A percentile compares a stretch with the other conserved stretches of the same genome.
Evolutionary conservation across 2,888 invertebrate species (phyloP).

Genomic region (Callosobruchus maculatus): DNA sequence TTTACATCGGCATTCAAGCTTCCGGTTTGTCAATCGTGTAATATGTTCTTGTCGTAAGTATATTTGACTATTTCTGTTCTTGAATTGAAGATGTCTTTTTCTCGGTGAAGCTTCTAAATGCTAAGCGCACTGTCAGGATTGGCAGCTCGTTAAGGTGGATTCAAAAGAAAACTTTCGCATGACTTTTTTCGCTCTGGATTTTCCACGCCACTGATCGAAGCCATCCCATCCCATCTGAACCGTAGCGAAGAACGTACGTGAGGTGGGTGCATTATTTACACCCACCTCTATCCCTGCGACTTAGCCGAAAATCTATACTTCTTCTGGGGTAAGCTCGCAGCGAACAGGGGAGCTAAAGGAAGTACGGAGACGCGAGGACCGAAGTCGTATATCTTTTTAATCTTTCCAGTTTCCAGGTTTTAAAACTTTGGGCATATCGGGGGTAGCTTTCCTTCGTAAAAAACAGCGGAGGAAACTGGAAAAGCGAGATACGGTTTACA

Average conservation of each 20-base stretch:
- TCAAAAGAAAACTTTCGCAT: not conserved
- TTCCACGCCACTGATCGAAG: slow-evolving; percentile 1
- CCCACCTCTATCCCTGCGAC: slow-evolving; percentile 38
- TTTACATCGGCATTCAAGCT: too few relatives aligned
- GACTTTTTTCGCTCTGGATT: not conserved
- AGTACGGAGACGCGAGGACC: slow-evolving; percentile 19
- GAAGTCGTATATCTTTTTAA: slow-evolving; percentile 28
- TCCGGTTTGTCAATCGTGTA: too few relatives aligned
- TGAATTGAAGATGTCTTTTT: too few relatives aligned
- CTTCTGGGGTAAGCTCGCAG: slow-evolving; percentile 9
- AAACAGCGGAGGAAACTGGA: not conserved
- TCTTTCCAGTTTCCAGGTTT: slow-evolving; percentile 7
- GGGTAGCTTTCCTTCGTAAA: not conserved
- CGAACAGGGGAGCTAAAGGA: slow-evolving; percentile 20
- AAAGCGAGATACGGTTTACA: not conserved
- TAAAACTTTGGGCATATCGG: not conserved
- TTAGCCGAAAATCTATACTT: slow-evolving; percentile 43
- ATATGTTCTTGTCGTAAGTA: too few relatives aligned
- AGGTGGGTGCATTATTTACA: slow-evolving; percentile 46
- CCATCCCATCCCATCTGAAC: slow-evolving; percentile 31
- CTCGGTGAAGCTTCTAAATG: too few relatives aligned
- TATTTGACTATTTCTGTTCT: too few relatives aligned
- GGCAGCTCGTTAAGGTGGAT: not conserved
- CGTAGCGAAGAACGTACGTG: too few relatives aligned
- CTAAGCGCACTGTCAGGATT: not conserved